phyloP scores from a whole-genome alignment of 2,113 vertebrate genomes.

The Cheirogaleus medius region DNA sequence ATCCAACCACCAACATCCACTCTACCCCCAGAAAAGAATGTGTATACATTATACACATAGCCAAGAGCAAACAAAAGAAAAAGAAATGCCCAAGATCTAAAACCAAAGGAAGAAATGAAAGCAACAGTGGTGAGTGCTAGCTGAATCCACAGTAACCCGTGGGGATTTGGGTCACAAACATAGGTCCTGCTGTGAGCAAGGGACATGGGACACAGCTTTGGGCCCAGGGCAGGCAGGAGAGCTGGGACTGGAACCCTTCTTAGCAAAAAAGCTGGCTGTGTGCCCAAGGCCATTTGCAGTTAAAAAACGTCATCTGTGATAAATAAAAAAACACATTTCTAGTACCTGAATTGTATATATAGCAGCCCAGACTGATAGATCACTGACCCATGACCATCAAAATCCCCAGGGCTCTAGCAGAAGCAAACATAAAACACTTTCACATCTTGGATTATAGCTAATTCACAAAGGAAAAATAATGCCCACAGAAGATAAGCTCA shows the following conservation, averaged over 20 bases:
- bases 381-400: background rate
- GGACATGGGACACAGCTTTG: background rate
- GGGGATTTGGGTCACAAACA: background rate
- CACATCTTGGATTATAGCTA: background rate
- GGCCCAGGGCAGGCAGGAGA: background rate
- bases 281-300: background rate
- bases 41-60: too few species aligned
- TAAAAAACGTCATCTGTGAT: background rate
- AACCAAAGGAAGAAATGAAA: background rate
- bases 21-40: background rate
- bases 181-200: background rate
- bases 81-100: background rate
- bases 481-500: background rate
- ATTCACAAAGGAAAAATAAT: background rate
- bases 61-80: background rate
- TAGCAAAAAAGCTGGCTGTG: background rate
- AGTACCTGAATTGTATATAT: too few species aligned
- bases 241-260: too few species aligned
- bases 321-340: background rate
- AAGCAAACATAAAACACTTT: background rate
- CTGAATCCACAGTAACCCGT: accelerated
- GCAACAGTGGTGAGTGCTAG: background rate
- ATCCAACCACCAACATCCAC: background rate
- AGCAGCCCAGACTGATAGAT: background rate
- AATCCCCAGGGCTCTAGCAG: background rate